Evolutionary conservation across 64 coral and sea anemone genomes (phyloP).

Genomic region (Montipora foliosa): DNA sequence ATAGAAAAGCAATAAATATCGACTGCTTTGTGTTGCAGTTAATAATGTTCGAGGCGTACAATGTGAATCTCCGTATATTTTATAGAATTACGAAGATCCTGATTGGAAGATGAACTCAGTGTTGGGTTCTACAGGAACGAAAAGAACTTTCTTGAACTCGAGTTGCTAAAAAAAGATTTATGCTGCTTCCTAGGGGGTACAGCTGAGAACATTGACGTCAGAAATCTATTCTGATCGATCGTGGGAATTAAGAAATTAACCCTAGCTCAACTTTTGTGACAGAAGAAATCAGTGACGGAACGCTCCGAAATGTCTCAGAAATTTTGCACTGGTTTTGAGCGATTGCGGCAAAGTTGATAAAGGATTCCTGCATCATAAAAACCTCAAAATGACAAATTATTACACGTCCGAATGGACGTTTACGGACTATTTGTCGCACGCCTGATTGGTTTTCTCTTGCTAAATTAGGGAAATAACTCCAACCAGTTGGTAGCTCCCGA

Average conservation of each 20-base stretch:
- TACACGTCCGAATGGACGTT: no score
- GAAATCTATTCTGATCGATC: background rate
- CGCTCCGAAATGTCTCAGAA: no score
- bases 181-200: background rate
- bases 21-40: background rate
- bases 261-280: background rate
- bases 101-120: background rate
- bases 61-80: background rate
- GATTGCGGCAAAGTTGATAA: no score
- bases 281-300: no score
- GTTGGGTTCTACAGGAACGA: background rate
- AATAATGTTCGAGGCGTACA: background rate
- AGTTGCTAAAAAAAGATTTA: background rate
- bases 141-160: background rate
- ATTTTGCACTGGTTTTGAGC: no score
- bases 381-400: no score
- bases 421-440: no score
- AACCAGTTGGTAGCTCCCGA: no score
- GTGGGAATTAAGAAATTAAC: background rate
- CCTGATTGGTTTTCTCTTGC: no score
- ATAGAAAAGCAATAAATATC: background rate
- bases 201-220: background rate
- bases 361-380: no score
- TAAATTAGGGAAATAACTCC: no score
- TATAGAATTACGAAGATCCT: background rate